These are phyloP conservation scores for Andrena chrysosceles DNA, from an alignment of 2,888 invertebrate species.

Conservation along the genomic window DNA sequence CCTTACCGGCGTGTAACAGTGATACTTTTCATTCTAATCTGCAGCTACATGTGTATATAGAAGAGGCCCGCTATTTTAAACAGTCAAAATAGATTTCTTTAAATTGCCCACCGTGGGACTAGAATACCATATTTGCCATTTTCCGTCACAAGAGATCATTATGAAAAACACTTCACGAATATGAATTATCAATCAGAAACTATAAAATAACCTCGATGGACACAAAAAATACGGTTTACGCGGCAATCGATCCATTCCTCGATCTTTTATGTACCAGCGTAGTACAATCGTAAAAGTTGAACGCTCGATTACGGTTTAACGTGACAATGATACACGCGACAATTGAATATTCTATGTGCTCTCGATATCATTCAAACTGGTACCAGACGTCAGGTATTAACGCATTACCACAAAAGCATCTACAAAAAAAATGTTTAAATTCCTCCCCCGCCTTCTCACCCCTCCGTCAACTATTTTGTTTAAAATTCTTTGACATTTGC, in stretches of 20 bases:
- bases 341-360: slow-evolving; percentile 21
- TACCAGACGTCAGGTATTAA: neutral
- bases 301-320: neutral
- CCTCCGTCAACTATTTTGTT: too few relatives aligned
- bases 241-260: slow-evolving; percentile 8
- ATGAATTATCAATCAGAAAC: slow-evolving; percentile 18
- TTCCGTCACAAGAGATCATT: slow-evolving; percentile 14
- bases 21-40: slow-evolving; percentile 62
- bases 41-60: slow-evolving; percentile 65
- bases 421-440: too few relatives aligned
- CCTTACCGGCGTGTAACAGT: slow-evolving; percentile 80
- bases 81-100: slow-evolving; percentile 67
- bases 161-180: slow-evolving; percentile 19
- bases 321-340: slow-evolving; percentile 24
- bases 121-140: slow-evolving; percentile 1
- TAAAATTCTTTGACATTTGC: too few relatives aligned
- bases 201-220: slow-evolving; percentile 24
- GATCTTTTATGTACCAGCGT: neutral
- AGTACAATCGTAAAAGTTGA: neutral
- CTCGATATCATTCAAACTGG: slow-evolving; percentile 20
- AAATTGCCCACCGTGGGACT: slow-evolving; percentile 19
- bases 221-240: slow-evolving; percentile 18
- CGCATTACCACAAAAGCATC: neutral
- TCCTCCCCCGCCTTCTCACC: too few relatives aligned
- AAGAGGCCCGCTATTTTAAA: slow-evolving; percentile 61